Conservation (phyloP, 1,140 invertebrate species). For the Nasonia giraulti region DNA sequence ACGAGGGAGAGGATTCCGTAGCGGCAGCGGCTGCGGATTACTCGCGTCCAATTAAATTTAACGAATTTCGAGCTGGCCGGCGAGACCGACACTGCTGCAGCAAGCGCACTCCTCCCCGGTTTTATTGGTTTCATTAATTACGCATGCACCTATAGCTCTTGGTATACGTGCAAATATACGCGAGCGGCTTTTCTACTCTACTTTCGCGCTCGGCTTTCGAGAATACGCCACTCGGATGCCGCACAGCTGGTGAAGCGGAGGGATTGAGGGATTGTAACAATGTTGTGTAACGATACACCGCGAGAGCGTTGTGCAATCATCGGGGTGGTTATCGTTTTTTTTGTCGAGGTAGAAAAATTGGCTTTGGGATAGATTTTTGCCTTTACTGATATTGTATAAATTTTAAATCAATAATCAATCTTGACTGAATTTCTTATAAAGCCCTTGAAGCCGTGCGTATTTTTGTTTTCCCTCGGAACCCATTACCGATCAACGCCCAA, state of each 20-base stretch:
- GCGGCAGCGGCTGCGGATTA: constrained; percentile 59
- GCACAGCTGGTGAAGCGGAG: not conserved
- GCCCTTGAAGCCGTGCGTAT: too few species aligned
- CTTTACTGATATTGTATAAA: too few species aligned
- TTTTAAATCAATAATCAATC: too few species aligned
- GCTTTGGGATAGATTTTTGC: too few species aligned
- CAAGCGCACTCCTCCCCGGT: constrained; percentile 52
- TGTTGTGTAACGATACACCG: not conserved
- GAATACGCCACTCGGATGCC: not conserved
- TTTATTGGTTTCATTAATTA: constrained; percentile 74
- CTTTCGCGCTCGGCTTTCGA: not conserved
- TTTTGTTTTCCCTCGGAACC: too few species aligned
- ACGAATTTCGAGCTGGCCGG: constrained; percentile 62
- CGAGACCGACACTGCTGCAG: not conserved
- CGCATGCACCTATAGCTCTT: constrained; percentile 61
- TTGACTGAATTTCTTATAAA: too few species aligned
- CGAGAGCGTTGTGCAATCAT: not conserved
- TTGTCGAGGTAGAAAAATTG: too few species aligned
- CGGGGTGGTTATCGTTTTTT: too few species aligned
- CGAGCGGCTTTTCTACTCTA: constrained; percentile 17
- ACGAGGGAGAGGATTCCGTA: not conserved
- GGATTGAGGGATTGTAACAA: not conserved
- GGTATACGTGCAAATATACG: not conserved
- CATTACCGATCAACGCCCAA: too few species aligned
- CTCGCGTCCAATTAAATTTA: constrained; percentile 73